Conservation (phyloP, 2,113 vertebrate species). For the Willisornis vidua region DNA sequence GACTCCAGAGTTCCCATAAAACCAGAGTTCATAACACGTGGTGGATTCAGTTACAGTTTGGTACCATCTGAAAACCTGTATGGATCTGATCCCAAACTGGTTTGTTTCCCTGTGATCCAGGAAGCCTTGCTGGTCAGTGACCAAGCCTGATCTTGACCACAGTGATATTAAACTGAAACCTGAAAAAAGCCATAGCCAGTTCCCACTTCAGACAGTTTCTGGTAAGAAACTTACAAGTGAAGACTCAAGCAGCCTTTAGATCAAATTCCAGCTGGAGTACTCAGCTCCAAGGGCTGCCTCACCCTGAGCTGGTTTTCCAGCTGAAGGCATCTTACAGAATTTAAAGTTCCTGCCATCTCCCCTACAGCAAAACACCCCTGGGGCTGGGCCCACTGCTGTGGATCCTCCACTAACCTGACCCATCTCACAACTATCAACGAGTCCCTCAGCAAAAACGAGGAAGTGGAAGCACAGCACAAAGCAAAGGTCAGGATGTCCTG, state of each 20-base stretch:
- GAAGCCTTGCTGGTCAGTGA: not conserved
- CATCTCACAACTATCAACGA: not conserved
- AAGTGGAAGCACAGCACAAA: not conserved
- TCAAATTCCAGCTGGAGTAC: not conserved
- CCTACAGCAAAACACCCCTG: not conserved
- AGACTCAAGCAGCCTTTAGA: not conserved
- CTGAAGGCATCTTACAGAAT: not conserved
- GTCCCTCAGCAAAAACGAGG: not conserved
- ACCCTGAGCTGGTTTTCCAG: not conserved
- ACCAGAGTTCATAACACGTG: fast-evolving
- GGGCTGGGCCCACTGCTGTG: not conserved
- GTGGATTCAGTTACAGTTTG: not conserved
- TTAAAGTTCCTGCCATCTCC: not conserved
- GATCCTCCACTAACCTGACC: not conserved
- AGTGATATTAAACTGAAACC: not conserved
- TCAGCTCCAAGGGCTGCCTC: not conserved
- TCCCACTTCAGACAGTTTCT: not conserved
- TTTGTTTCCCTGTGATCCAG: not conserved
- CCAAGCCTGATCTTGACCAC: not conserved
- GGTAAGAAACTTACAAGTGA: not conserved
- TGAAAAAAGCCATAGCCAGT: not conserved
- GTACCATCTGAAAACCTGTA: not conserved
- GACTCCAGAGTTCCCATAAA: not conserved
- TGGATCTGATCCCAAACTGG: fast-evolving
- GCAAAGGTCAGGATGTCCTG: not conserved